A percentile compares a stretch with the other conserved stretches of the same genome.
Evolutionary conservation across 1,140 invertebrate species (phyloP).

Genomic region (Drosophila grimshawi): DNA sequence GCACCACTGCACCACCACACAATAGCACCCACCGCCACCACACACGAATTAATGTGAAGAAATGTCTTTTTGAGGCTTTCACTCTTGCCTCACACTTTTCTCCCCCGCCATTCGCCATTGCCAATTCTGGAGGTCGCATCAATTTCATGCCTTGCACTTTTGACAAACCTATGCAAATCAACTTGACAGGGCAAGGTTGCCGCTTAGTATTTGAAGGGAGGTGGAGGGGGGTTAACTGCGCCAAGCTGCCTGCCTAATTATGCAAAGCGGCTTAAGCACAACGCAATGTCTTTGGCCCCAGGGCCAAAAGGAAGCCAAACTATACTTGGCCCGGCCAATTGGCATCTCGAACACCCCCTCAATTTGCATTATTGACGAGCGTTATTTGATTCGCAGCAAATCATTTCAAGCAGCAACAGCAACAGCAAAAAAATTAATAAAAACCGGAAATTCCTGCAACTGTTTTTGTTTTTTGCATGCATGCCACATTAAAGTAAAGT

Average conservation of each 20-base stretch:
- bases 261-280: conserved; percentile 52
- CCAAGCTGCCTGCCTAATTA: conserved; percentile 58
- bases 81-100: conserved; percentile 10
- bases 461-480: conserved; percentile 1
- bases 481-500: conserved; percentile 41
- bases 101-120: not conserved
- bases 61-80: conserved; percentile 42
- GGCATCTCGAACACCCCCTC: not conserved
- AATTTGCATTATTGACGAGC: conserved; percentile 45
- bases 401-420: conserved; percentile 25
- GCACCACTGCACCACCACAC: conserved; percentile 1
- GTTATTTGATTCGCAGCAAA: conserved; percentile 28
- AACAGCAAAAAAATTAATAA: conserved; percentile 15
- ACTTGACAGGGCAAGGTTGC: conserved; percentile 31
- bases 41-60: conserved; percentile 38
- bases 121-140: conserved; percentile 40
- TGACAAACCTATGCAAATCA: conserved; percentile 58
- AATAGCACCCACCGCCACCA: conserved; percentile 7
- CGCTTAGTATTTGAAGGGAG: not conserved
- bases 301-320: conserved; percentile 39
- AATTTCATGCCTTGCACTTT: conserved; percentile 59
- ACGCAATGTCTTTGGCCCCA: conserved; percentile 18
- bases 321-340: conserved; percentile 15
- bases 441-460: conserved; percentile 55
- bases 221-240: conserved; percentile 29